phyloP scores from a whole-genome alignment of 2,797 vertebrate species.

The Spatula clypeata region DNA sequence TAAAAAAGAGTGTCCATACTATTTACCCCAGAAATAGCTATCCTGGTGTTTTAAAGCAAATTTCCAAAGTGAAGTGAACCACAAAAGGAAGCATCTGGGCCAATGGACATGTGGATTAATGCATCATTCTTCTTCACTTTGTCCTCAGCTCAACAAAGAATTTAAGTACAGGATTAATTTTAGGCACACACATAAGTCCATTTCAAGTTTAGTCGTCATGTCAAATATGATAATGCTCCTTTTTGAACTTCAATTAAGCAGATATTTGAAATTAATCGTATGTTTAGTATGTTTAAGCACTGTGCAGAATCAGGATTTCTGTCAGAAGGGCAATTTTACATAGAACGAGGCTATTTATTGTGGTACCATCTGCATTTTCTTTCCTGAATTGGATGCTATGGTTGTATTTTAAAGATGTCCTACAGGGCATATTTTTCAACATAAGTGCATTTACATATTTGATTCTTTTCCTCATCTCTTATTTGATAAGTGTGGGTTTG shows the following conservation, averaged over 20 bases:
- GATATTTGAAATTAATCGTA: slow-evolving; percentile 40
- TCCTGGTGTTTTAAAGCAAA: neutral
- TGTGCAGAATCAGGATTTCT: neutral
- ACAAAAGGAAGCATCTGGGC: neutral
- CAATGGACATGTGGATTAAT: neutral
- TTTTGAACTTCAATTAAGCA: slow-evolving; percentile 46
- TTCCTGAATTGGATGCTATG: neutral
- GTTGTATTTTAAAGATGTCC: neutral
- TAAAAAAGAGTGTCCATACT: neutral
- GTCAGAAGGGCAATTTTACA: neutral
- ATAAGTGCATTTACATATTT: neutral
- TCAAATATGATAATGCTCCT: slow-evolving; percentile 14
- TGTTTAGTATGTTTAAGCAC: neutral
- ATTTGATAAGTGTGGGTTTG: neutral
- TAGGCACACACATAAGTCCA: neutral
- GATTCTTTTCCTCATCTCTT: neutral
- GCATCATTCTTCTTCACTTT: neutral
- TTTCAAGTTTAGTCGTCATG: slow-evolving; percentile 23
- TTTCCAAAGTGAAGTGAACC: neutral
- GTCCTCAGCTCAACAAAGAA: neutral
- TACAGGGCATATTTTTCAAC: neutral
- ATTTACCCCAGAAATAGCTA: slow-evolving; percentile 23
- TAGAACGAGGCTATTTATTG: neutral
- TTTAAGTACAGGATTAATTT: slow-evolving; percentile 32
- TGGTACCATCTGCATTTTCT: slow-evolving; percentile 10